These are phyloP conservation scores for Protosalanx chinensis DNA, from an alignment of 2,797 vertebrate genomes.

Conservation along the genomic window DNA sequence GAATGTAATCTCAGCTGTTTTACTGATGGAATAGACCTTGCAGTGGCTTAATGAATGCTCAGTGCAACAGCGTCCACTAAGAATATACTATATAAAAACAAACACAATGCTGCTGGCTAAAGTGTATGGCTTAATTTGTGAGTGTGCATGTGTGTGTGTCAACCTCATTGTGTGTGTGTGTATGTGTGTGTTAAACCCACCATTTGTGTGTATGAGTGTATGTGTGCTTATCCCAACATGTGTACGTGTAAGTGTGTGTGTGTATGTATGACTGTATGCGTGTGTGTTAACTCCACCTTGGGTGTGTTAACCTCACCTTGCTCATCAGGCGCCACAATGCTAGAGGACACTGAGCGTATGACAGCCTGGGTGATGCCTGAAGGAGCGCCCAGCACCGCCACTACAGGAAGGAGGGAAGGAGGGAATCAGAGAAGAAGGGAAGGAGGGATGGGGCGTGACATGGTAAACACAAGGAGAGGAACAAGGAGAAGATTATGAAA, in stretches of 20 bases:
- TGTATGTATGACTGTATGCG: constrained; percentile 7
- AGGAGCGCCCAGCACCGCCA: constrained; percentile 46
- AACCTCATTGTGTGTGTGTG: neutral
- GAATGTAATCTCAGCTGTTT: neutral
- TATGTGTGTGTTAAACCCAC: neutral
- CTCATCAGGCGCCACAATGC: constrained; percentile 60
- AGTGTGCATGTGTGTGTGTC: constrained; percentile 18
- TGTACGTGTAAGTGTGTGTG: constrained; percentile 9
- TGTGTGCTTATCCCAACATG: constrained; percentile 16
- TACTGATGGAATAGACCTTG: neutral
- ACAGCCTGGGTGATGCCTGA: constrained; percentile 56
- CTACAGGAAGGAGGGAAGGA: constrained; percentile 22
- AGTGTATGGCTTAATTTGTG: neutral
- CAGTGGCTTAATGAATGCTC: constrained; percentile 1
- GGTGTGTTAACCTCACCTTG: constrained; percentile 53
- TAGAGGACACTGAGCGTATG: constrained; percentile 58
- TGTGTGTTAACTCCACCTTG: neutral
- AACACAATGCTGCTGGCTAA: neutral
- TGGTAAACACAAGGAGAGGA: neutral
- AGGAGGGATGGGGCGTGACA: neutral
- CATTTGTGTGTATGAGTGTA: constrained; percentile 2
- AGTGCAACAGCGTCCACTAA: neutral
- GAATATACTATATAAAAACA: neutral
- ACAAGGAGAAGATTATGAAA: neutral
- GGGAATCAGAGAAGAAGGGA: neutral